Conservation (phyloP, 2,797 vertebrate genomes). For the Catamblyrhynchus diadema region DNA sequence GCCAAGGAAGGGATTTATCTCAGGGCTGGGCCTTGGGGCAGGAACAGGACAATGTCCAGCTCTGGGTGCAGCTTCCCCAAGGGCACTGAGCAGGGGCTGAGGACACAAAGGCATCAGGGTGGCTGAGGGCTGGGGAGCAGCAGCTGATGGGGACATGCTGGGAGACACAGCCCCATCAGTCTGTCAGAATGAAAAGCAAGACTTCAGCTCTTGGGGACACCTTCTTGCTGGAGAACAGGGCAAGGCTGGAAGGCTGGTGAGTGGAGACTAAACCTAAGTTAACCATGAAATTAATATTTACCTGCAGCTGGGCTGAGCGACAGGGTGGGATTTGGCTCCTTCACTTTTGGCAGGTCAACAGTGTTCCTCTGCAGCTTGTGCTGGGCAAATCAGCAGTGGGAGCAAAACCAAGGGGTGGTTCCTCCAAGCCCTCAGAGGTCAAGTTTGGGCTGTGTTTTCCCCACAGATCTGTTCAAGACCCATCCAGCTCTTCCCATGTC, state of each 20-base stretch:
- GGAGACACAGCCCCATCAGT: not conserved
- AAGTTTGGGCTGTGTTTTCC: not conserved
- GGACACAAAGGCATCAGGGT: not conserved
- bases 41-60: not conserved
- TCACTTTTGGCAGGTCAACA: not conserved
- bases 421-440: not conserved
- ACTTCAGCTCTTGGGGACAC: not conserved
- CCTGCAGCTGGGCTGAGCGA: accelerated
- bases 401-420: not conserved
- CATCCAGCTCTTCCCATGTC: not conserved
- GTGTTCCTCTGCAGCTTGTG: not conserved
- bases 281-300: not conserved
- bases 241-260: not conserved
- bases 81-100: not conserved
- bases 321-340: not conserved
- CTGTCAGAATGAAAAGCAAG: not conserved
- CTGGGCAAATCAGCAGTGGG: not conserved
- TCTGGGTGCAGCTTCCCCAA: not conserved
- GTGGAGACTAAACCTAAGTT: not conserved
- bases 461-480: not conserved
- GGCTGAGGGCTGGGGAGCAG: not conserved
- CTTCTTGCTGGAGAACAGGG: not conserved
- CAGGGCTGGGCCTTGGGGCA: not conserved
- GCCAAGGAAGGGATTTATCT: not conserved
- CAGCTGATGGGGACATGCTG: not conserved